Evolutionary conservation across 2,888 invertebrate species (phyloP).

Genomic region (Epirrita christyi): DNA sequence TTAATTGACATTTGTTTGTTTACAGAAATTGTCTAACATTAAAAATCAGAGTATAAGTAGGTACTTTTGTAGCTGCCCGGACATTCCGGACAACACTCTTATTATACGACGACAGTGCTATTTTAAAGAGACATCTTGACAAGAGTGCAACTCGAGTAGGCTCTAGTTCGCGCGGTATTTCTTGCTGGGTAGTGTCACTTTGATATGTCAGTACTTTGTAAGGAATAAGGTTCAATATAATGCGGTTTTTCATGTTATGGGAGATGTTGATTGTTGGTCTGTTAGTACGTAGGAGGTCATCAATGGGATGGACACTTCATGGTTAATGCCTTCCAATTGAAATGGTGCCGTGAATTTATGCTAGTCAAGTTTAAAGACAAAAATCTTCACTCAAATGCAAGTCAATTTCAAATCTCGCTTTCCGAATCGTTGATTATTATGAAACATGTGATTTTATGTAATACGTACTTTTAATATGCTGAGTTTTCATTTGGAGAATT

Average conservation of each 20-base stretch:
- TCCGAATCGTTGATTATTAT: neutral
- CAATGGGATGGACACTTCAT: constrained; percentile 27
- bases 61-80: no score
- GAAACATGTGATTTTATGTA: constrained; percentile 1
- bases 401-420: constrained; percentile 1
- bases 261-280: constrained; percentile 21
- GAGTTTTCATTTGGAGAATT: neutral
- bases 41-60: no score
- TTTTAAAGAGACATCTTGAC: neutral
- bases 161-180: neutral
- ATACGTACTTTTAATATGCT: neutral
- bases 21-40: no score
- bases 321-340: constrained; percentile 21
- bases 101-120: no score
- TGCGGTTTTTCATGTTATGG: constrained; percentile 20
- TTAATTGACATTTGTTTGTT: no score
- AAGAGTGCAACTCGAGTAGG: neutral
- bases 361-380: neutral
- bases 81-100: no score
- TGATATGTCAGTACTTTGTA: neutral
- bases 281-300: constrained; percentile 16
- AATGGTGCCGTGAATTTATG: constrained; percentile 6
- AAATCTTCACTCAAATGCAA: constrained; percentile 15
- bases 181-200: neutral
- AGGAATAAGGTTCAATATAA: constrained; percentile 7